Base-by-base conservation (phyloP, 2,888 invertebrate genomes). In the Acleris holmiana region DNA sequence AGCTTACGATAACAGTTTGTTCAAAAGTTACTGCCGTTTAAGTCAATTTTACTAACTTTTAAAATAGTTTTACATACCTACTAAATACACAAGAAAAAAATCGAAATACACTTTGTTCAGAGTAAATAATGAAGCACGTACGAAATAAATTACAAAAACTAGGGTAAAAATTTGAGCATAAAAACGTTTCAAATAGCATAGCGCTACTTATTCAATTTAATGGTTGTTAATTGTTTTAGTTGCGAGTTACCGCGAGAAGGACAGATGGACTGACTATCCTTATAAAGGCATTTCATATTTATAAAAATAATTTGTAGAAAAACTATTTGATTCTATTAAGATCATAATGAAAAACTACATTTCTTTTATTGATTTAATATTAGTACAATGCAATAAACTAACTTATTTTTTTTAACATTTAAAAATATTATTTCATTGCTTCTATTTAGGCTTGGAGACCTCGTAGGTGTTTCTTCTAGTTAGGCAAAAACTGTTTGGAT, bases 91-190 rank as follows among this genome's bases (percentile, higher is more conserved):
- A 44, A 15, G 21, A 48, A 4, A 13, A 48, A 13, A 50, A 10
- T 25, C 17, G 17, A 50, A 21, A 15, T 8, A 25, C 25, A n/a
- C 5, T 7, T 49, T 5, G 6, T n/a, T 49, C 6, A 7, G n/a
- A 49, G 4, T 23, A 25, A 35, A 53, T 53, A 58, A 53, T 21
- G 57, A 63, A 63, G 58, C 63, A 63, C 63, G 63, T 63, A 63
- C 51, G 17, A 63, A 56, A n/a, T 50, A 35, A 51, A 13, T 49
- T 13, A 63, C 50, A 63, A 57, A 63, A 57, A 57, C 50, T 21
- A n/a, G 25, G 41, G 49, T 19, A 50, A 56, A 44, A 49, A 58
- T 35, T 13, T 35, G 13, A 35, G 13, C 35, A 13, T 35, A 59
- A 18, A 44, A 13, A 25, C 58, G 58, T 19, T 54, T 64, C 21